These are phyloP conservation scores for Drosophila birchii DNA, from an alignment of 2,888 invertebrate species.

Conservation along the genomic window DNA sequence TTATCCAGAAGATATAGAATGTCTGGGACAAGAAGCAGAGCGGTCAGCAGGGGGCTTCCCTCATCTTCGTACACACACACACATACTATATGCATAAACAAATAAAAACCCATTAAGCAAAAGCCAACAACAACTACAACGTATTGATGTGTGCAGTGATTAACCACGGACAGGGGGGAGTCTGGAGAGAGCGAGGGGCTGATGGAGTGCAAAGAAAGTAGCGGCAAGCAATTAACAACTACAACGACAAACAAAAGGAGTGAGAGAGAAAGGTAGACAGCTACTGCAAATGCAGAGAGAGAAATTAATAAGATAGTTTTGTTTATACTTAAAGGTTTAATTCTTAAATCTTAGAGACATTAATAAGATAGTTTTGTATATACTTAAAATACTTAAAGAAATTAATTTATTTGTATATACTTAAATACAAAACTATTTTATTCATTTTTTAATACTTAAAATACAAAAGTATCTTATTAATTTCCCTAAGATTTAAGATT, in stretches of 20 bases:
- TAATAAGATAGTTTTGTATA: too few relatives aligned
- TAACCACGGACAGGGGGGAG: slow-evolving; percentile 27
- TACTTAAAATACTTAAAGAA: too few relatives aligned
- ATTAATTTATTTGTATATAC: too few relatives aligned
- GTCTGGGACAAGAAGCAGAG: slow-evolving; percentile 11
- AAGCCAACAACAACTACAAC: slow-evolving; percentile 64
- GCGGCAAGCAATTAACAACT: slow-evolving; percentile 78
- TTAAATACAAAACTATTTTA: too few relatives aligned
- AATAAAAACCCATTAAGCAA: slow-evolving; percentile 77
- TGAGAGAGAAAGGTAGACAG: slow-evolving; percentile 6
- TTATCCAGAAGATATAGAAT: slow-evolving; percentile 7
- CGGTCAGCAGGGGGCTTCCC: slow-evolving; percentile 46
- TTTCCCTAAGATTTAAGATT: too few relatives aligned
- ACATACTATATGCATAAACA: slow-evolving; percentile 72
- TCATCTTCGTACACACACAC: slow-evolving; percentile 58
- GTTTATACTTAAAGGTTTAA: too few relatives aligned
- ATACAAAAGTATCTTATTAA: too few relatives aligned
- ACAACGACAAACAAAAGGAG: slow-evolving; percentile 65
- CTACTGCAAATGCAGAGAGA: slow-evolving; percentile 3
- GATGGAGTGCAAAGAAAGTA: slow-evolving; percentile 71
- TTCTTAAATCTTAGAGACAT: too few relatives aligned
- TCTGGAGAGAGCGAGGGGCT: slow-evolving; percentile 5
- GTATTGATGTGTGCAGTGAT: slow-evolving; percentile 64
- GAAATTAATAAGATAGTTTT: background rate
- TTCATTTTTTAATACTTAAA: too few relatives aligned